Evolutionary conservation across 2,797 vertebrate genomes (phyloP).

Genomic region (Cephalopachus bancanus): DNA sequence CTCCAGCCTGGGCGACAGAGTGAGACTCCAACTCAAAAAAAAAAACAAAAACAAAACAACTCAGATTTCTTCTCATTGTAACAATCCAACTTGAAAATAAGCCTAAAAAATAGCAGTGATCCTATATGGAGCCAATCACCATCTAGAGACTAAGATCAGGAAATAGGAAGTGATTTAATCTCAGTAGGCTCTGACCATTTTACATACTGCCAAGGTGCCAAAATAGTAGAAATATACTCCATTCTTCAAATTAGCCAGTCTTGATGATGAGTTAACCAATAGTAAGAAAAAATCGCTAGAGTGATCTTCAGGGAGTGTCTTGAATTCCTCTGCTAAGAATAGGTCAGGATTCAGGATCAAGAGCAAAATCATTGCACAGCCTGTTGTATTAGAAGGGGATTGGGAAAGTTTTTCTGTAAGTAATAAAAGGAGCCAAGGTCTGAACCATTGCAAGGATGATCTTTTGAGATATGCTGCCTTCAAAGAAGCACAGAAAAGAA

Average conservation of each 20-base stretch:
- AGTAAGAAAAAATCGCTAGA: background rate
- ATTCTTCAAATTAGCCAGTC: background rate
- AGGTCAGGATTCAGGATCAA: background rate
- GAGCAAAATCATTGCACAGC: background rate
- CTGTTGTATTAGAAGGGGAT: background rate
- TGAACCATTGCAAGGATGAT: background rate
- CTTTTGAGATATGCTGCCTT: background rate
- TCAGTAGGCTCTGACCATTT: background rate
- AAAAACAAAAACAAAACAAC: background rate
- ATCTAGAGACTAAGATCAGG: background rate
- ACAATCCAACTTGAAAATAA: conserved; percentile 42
- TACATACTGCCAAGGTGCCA: background rate
- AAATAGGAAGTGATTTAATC: conserved; percentile 15
- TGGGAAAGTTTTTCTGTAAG: background rate
- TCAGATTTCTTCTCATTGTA: background rate
- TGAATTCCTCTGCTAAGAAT: background rate
- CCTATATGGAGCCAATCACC: background rate
- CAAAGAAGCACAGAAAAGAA: background rate
- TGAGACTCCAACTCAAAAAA: too few relatives aligned
- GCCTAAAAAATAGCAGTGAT: background rate
- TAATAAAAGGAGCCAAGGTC: background rate
- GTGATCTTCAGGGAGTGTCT: background rate
- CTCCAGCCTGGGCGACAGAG: too few relatives aligned
- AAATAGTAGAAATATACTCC: background rate
- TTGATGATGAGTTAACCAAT: background rate